Percentiles rank a stretch among this genome's conserved stretches.
phyloP scores from a whole-genome alignment of 37 sponge, comb jelly and placozoan genomes.

The Aplysina aerophoba region DNA sequence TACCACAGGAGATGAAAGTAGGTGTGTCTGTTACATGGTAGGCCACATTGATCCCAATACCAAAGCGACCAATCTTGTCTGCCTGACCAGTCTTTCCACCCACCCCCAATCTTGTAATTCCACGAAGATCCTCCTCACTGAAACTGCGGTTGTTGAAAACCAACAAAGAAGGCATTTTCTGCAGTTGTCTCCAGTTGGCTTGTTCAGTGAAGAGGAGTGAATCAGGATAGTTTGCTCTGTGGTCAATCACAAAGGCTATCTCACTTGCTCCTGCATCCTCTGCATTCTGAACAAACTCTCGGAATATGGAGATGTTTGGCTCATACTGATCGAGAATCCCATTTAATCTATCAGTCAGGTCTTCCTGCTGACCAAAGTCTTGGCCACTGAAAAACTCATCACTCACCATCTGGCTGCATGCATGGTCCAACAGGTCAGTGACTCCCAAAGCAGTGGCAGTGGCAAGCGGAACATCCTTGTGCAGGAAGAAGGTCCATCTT shows the following conservation, averaged over 20 bases:
- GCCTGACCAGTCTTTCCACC: conserved; percentile 65
- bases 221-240: conserved; percentile 30
- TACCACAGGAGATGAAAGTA: conserved; percentile 57
- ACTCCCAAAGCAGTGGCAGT: conserved; percentile 47
- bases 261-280: conserved; percentile 82
- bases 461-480: conserved; percentile 30
- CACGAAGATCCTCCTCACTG: conserved; percentile 68
- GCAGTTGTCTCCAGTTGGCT: conserved; percentile 54
- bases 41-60: conserved; percentile 88
- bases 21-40: conserved; percentile 89
- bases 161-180: conserved; percentile 59
- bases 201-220: conserved; percentile 31
- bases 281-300: conserved; percentile 84
- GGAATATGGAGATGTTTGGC: conserved; percentile 64
- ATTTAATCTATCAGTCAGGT: conserved; percentile 72
- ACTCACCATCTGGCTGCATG: conserved; percentile 48
- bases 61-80: conserved; percentile 80
- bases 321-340: conserved; percentile 67
- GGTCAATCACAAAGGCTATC: conserved; percentile 71
- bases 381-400: conserved; percentile 43
- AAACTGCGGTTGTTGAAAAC: conserved; percentile 78
- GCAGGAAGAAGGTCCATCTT: conserved; percentile 36
- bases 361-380: conserved; percentile 83
- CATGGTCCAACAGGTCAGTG: conserved; percentile 26
- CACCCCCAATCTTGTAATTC: conserved; percentile 75